Conservation (phyloP, 2,113 vertebrate species). For the Caloenas nicobarica region DNA sequence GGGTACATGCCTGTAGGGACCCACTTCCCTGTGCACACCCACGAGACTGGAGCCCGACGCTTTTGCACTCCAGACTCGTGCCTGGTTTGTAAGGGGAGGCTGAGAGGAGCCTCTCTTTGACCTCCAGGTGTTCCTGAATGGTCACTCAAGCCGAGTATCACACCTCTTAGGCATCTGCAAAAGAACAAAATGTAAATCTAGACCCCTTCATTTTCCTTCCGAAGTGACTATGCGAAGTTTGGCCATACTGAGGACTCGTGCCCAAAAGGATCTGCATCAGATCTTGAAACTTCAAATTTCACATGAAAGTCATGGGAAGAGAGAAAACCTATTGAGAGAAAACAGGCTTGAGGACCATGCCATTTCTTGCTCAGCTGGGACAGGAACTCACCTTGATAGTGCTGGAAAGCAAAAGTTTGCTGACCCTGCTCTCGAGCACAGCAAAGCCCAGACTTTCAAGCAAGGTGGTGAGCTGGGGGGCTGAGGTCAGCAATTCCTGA, state of each 20-base stretch:
- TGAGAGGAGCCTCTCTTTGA: background rate
- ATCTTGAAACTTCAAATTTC: background rate
- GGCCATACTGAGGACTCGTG: background rate
- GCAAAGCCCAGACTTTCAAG: background rate
- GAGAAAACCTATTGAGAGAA: background rate
- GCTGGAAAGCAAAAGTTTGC: background rate
- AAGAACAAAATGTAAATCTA: background rate
- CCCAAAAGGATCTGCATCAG: background rate
- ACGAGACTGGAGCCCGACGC: background rate
- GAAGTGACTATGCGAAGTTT: background rate
- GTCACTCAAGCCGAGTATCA: background rate
- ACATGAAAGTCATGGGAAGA: background rate
- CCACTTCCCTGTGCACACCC: too few species aligned
- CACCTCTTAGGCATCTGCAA: background rate
- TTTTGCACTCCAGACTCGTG: fast-evolving
- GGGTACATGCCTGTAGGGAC: fast-evolving
- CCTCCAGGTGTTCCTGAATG: background rate
- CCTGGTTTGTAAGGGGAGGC: background rate
- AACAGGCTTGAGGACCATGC: background rate
- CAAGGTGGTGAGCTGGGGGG: background rate
- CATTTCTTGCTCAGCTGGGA: background rate
- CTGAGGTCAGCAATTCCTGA: background rate
- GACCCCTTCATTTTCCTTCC: background rate
- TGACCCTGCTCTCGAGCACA: background rate
- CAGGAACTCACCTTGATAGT: background rate